Evolutionary conservation across 2,888 invertebrate genomes (phyloP), one percentile per base, ranked within the genome.

Genomic region (Rhagonycha lutea): DNA sequence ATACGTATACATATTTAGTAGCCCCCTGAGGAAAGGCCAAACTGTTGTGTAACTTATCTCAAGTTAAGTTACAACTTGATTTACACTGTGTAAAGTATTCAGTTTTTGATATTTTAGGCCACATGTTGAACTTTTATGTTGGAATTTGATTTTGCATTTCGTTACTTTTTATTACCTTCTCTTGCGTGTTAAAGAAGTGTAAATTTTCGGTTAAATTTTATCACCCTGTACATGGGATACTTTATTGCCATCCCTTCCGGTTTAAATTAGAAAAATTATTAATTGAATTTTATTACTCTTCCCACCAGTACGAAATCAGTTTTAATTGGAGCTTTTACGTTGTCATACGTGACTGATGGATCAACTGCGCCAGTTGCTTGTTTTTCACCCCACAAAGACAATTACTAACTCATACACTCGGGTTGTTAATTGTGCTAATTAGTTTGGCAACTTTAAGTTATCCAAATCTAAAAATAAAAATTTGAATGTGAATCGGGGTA

Each of bases 41-140:
- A 65, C 24, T 65, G 63, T 65, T 65, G 63, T 65, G 63, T 65
- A 65, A 65, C 63, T 65, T 65, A 65, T 65, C 63, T 65, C 23
- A 65, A 65, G 63, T 65, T 65, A 26, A 65, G 24, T 65, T 65
- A 26, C 18, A 24, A 65, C 63, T 65, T 65, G 63, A 65, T 65
- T 65, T 65, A 65, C 63, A 65, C 63, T n/a, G 63, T 24, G 24
- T 65, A 23, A n/a, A 24, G 63, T 18, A 65, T 65, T 65, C 63
- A 12, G 63, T 65, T 65, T 24, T 65, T 65, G 23, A 65, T 65
- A 65, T 65, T 65, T 65, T 24, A 24, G 24, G 26, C 63, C 63
- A 65, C 63, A 65, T 65, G 63, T 65, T 65, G 24, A 65, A 65
- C 26, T 65, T 65, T 47, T n/a, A 47, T 47, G 8, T 47, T n/a